These are phyloP conservation scores for Nothoprocta perdicaria DNA, from an alignment of 2,113 vertebrate genomes.

Conservation along the genomic window DNA sequence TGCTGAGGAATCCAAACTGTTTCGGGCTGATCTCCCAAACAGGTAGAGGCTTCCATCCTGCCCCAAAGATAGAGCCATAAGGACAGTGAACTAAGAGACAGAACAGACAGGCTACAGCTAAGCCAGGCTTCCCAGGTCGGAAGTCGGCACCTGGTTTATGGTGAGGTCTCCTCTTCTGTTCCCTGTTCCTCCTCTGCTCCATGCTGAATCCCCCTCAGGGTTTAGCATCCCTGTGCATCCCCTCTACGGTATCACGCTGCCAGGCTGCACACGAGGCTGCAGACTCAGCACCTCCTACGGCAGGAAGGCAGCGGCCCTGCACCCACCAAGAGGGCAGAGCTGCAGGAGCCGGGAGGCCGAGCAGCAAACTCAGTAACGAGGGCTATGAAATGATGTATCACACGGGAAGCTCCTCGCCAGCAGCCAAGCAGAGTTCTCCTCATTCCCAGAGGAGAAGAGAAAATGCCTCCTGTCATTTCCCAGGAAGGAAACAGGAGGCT, in stretches of 20 bases:
- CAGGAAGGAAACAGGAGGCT: conserved; percentile 2
- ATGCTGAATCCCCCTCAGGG: background rate
- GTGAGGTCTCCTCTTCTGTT: background rate
- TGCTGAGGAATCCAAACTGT: conserved; percentile 18
- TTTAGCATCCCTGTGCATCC: background rate
- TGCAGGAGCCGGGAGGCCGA: background rate
- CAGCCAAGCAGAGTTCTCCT: background rate
- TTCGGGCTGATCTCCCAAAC: background rate
- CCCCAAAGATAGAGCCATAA: background rate
- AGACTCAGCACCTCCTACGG: background rate
- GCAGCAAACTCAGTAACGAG: background rate
- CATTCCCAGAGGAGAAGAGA: background rate
- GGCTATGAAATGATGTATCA: background rate
- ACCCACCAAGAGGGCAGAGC: background rate
- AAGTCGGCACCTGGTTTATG: conserved; percentile 10
- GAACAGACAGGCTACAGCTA: conserved; percentile 2
- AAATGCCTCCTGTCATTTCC: conserved; percentile 3
- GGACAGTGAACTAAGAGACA: background rate
- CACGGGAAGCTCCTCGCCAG: background rate
- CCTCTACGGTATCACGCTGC: background rate
- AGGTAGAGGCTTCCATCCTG: conserved; percentile 11
- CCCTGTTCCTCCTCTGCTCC: background rate
- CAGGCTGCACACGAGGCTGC: background rate
- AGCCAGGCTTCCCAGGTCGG: background rate
- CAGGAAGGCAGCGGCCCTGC: background rate